Percentiles rank a stretch among this genome's conserved stretches.
Evolutionary conservation across 2,888 invertebrate species (phyloP).

Genomic region (Brenthis ino): DNA sequence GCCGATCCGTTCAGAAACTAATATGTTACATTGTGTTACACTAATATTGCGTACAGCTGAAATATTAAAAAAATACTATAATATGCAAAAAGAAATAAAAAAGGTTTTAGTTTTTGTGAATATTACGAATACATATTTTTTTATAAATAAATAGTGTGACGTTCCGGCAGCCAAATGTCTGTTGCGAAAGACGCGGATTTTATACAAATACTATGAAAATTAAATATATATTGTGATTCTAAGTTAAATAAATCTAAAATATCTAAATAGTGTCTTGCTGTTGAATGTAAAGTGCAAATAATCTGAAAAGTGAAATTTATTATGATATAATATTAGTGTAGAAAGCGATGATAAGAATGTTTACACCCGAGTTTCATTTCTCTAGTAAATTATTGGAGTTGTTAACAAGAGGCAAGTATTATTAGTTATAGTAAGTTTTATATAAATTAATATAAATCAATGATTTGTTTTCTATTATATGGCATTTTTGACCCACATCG

Average conservation of each 20-base stretch:
- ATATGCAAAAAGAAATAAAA: background rate
- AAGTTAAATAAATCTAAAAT: background rate
- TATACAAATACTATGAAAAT: background rate
- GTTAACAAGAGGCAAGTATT: constrained; percentile 66
- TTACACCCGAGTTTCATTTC: constrained; percentile 71
- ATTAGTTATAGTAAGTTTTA: background rate
- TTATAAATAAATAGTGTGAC: background rate
- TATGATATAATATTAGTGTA: constrained; percentile 18
- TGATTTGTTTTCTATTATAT: background rate
- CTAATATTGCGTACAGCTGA: constrained; percentile 35
- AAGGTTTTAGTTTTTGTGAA: background rate
- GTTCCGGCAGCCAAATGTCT: background rate
- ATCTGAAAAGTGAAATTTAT: constrained; percentile 33
- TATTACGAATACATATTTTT: background rate
- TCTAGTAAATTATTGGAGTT: constrained; percentile 74
- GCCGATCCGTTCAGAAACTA: constrained; percentile 68
- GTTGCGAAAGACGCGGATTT: background rate
- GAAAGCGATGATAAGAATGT: constrained; percentile 54
- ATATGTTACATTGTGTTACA: constrained; percentile 48
- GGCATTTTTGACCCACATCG: too few species aligned
- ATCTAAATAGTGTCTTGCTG: background rate
- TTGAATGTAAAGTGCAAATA: constrained; percentile 11
- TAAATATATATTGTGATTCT: background rate
- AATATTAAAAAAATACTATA: constrained; percentile 1
- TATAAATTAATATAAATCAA: background rate